phyloP scores from a whole-genome alignment of 2,888 invertebrate species.

The Choristoneura rosaceana region DNA sequence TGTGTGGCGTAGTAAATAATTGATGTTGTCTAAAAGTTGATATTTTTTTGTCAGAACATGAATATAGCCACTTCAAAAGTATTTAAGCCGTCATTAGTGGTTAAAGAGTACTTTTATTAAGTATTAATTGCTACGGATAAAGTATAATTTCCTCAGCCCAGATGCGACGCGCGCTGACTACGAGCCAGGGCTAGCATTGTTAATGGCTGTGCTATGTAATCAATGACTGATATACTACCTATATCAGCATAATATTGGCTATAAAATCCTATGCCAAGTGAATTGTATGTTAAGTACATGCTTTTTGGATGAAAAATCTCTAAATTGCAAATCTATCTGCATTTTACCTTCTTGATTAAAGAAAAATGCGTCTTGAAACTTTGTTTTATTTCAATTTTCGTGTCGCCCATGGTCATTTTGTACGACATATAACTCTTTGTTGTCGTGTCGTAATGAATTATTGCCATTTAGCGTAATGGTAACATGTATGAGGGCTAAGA shows the following conservation, averaged over 20 bases:
- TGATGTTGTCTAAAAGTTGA: constrained; percentile 51
- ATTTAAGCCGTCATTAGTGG: constrained; percentile 63
- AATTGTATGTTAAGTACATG: constrained; percentile 48
- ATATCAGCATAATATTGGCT: constrained; percentile 38
- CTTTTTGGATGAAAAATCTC: constrained; percentile 64
- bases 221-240: constrained; percentile 30
- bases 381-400: constrained; percentile 8
- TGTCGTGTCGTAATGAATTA: too few species aligned
- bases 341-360: constrained; percentile 72
- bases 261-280: constrained; percentile 49
- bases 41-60: constrained; percentile 52
- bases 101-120: constrained; percentile 54
- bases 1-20: constrained; percentile 52
- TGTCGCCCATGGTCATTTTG: too few species aligned
- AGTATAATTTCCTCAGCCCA: constrained; percentile 48
- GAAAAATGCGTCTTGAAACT: constrained; percentile 62
- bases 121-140: constrained; percentile 49
- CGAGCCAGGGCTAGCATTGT: constrained; percentile 62
- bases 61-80: constrained; percentile 68
- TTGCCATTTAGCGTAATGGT: too few species aligned
- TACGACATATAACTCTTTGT: too few species aligned
- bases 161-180: constrained; percentile 61
- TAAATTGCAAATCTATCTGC: constrained; percentile 70
- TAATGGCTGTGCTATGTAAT: constrained; percentile 75
- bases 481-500: too few species aligned